Percentiles rank a stretch among this genome's conserved stretches.
Conservation (phyloP, 1,140 invertebrate species). For the Ceratoteleas bidentatus region DNA sequence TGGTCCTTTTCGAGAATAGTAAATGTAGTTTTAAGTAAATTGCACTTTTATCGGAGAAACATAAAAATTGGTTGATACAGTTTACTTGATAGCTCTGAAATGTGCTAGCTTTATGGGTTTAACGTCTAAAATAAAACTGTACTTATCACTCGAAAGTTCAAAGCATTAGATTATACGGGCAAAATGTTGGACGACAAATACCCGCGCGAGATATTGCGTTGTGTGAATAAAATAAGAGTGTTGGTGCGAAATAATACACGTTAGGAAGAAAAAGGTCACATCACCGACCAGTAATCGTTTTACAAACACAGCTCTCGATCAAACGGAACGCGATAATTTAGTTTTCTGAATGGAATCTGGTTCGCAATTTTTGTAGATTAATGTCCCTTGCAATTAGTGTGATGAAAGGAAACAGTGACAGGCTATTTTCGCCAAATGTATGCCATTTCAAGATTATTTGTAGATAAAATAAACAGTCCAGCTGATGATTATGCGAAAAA, state of each 20-base stretch:
- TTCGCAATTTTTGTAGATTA: conserved; percentile 12
- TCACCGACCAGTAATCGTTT: conserved; percentile 4
- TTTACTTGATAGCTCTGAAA: conserved; percentile 65
- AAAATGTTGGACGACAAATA: conserved; percentile 56
- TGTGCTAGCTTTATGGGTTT: conserved; percentile 59
- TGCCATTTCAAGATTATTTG: no score
- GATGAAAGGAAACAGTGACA: no score
- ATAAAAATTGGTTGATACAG: conserved; percentile 68
- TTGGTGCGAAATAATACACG: conserved; percentile 38
- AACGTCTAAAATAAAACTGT: conserved; percentile 64
- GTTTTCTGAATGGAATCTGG: background rate
- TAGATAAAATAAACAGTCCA: no score
- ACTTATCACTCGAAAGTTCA: conserved; percentile 65
- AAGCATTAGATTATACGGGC: conserved; percentile 58
- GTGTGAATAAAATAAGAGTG: conserved; percentile 37
- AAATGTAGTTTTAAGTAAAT: conserved; percentile 69
- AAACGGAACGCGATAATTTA: conserved; percentile 32
- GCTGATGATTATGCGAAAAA: background rate
- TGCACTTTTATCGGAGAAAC: conserved; percentile 67
- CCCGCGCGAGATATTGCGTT: conserved; percentile 27
- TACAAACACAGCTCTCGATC: conserved; percentile 16
- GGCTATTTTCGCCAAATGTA: no score
- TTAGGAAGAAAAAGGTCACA: conserved; percentile 21
- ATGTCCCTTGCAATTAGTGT: no score
- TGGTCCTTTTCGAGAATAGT: conserved; percentile 57